Evolutionary conservation across 2,888 invertebrate species (phyloP), one percentile per base, ranked within the genome.

Genomic region (Ryuthela nishihirai): DNA sequence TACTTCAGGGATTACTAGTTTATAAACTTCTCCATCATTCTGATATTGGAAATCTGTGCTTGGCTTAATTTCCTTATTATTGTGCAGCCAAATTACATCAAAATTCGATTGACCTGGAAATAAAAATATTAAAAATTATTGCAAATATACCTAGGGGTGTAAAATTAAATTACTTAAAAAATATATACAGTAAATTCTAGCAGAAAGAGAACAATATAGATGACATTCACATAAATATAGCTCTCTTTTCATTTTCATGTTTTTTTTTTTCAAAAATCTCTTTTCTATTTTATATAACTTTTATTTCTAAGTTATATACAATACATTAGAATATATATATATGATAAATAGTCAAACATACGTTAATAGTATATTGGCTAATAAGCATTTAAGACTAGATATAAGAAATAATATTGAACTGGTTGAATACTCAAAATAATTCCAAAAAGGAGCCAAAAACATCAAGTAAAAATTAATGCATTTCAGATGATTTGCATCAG

Each of bases 11-110:
- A 97, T 91, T 70, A 84, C 81, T 65, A 97, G 79, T 73, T 88
- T 89, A 78, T 92, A 89, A 53, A 87, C 87, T 73, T 92, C 90
- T 7, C 92, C 94, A 73, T 88, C 88, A 73, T 84, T 88, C 23
- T 87, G 84, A 75, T 93, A 93, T 73, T 89, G 86, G 83, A 95
- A 94, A 80, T 95, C 94, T 77, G 93, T 93, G 72, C 89, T 89
- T 0, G 93, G 90, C 73, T 92, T 93, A 71, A 97, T 92, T 76
- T 94, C 93, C 75, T 95, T 94, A 78, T 94, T 92, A 75, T 95
- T 94, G 76, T 94, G 92, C 43, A 95, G 80, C 97, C 97, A 98
- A 18, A 95, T 84, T 0, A 94, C 90, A 75, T 94, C 94, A 73
- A 93, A 92, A 67, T 90, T 87, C 69, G 88, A 84, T 0, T 89